Percentiles rank a stretch among this genome's conserved stretches.
Evolutionary conservation across 2,888 invertebrate species (phyloP).

Genomic region (Drosophila testacea): DNA sequence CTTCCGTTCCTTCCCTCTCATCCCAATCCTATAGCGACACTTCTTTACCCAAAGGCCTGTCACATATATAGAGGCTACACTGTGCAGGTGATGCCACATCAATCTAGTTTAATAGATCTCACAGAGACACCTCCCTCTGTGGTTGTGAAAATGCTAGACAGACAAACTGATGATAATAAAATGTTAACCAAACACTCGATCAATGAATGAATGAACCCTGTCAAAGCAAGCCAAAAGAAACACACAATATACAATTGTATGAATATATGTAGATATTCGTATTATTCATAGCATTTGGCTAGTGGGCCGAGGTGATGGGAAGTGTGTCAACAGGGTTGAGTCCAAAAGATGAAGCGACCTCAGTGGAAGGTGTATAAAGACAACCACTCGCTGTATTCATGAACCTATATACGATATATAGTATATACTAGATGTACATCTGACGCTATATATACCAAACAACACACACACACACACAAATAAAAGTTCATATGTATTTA

Average conservation of each 20-base stretch:
- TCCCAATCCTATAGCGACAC: too few relatives aligned
- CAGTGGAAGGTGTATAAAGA: slow-evolving; percentile 37
- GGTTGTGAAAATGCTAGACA: not conserved
- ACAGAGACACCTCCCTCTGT: not conserved
- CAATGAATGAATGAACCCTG: slow-evolving; percentile 40
- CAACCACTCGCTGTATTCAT: slow-evolving; percentile 42
- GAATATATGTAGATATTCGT: not conserved
- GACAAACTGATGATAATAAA: not conserved
- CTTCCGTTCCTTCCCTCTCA: too few relatives aligned
- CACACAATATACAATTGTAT: not conserved
- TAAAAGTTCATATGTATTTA: slow-evolving; percentile 21
- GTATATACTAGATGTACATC: slow-evolving; percentile 9
- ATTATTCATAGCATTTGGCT: slow-evolving; percentile 12
- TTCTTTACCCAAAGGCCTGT: not conserved
- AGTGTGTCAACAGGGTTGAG: slow-evolving; percentile 58
- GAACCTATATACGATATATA: slow-evolving; percentile 7
- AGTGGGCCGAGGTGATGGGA: slow-evolving; percentile 16
- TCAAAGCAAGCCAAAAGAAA: slow-evolving; percentile 29
- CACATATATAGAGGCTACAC: not conserved
- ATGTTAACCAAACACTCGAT: slow-evolving; percentile 12
- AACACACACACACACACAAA: slow-evolving; percentile 10
- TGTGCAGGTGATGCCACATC: not conserved
- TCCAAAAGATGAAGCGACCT: slow-evolving; percentile 46
- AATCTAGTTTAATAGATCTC: slow-evolving; percentile 1
- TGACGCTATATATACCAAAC: slow-evolving; percentile 35